Evolutionary conservation across 2,888 invertebrate species (phyloP), one percentile per base, ranked within the genome.

Genomic region (Deilephila elpenor): DNA sequence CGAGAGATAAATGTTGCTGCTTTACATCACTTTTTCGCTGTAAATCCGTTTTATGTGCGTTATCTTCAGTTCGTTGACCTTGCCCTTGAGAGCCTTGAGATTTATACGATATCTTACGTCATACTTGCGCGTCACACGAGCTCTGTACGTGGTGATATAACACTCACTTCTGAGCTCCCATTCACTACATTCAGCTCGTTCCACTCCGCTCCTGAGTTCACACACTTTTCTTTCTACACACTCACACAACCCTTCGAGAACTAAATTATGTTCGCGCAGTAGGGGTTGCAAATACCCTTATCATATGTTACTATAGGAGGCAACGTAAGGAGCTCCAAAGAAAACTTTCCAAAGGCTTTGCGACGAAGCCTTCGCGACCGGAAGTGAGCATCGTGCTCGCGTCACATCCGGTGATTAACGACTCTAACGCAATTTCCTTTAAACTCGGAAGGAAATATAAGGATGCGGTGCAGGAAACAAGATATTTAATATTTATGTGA

Each of bases 381-480:
- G 88, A 88, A 87, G 86, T 82, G 77, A 80, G 83, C 82, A 78
- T 79, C 82, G 82, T 79, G 80, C 81, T 80, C 81, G 80, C 83
- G 89, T 90, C 89, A 88, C 88, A 83, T 89, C 89, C 89, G 79
- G 90, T 90, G 90, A 91, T 90, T 90, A 91, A 90, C 88, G 91
- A 88, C 83, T 79, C 81, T 84, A 88, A 89, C 90, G 89, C 90
- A 90, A 90, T 90, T 90, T 89, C 89, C 89, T 89, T 88, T 88
- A 89, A 89, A 88, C 81, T 90, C 81, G 77, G 80, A 84, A 81
- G 89, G 89, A 89, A 88, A 88, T 89, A 86, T 86, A 79, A 74
- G 77, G 79, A 37, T 60, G 19, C 75, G 83, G 81, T 79, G 14
- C 74, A 84, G 84, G 79, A 78, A n/a, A 73, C 0, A 60, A 73